Evolutionary conservation across 2,888 invertebrate genomes (phyloP), one percentile per base, ranked within the genome.

Genomic region (Dryobotodes eremita): DNA sequence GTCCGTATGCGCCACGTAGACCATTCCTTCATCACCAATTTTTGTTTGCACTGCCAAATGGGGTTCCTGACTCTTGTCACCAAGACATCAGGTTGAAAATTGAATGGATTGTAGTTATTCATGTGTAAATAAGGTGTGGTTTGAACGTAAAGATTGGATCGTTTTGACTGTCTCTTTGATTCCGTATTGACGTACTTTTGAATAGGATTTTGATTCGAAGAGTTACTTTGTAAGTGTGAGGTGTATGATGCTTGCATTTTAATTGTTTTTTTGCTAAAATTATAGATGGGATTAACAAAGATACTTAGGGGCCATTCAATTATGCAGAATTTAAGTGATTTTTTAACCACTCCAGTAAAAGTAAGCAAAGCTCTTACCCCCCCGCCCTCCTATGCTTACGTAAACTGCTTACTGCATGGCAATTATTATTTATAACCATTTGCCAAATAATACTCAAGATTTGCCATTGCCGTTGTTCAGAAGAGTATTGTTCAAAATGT

Each of bases 1-100:
- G 61, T 75, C 64, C 83, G 74, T 84, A 87, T 84, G 77, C 15
- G 82, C 88, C 82, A 82, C 89, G 87, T 87, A 84, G 75, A 86
- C 74, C 70, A 66, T 83, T 85, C 68, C 50, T 59, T 59, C 31
- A 50, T 46, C 10, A 59, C 75, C 65, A 75, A 26, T 2, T 59
- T 72, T 55, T 20, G 13, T 17, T 61, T 59, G 17, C 26, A 75
- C n/a, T 11, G 65, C 13, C 0, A n/a, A 36, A 31, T 31, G 1
- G 0, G 1, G 0, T 36, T 71, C 0, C 0, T 10, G 26, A 48
- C 20, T 48, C 20, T 36, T 64, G 0, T 0, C 0, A 13, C 17
- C 8, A 17, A 1, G 2, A 0, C 0, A 0, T 75, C 75, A 71
- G 71, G 71, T 75, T 69, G 61, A 77, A 36, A 75, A 57, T 79